Evolutionary conservation across 2,888 invertebrate species (phyloP), one percentile per base, ranked within the genome.

Genomic region (Cephus rjabovi): DNA sequence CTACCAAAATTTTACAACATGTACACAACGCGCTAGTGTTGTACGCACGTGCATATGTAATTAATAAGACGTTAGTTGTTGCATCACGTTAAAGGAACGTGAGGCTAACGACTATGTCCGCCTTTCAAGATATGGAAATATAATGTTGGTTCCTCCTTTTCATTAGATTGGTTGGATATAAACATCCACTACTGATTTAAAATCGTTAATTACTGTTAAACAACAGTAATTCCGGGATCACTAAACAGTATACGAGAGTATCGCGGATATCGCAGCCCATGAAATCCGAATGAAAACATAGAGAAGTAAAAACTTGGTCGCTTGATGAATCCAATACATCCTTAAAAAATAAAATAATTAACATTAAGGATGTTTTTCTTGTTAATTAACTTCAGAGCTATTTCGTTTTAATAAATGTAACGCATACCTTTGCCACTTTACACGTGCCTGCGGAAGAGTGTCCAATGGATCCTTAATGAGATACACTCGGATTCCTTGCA

Each of bases 381-480:
- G 56, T 56, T 23, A 56, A 23, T 6, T 23, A 34, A 33, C 71
- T 30, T 71, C 15, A 71, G 11, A 33, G 6, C 11, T 12, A 0
- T 71, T 30, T 68, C 34, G 77, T 87, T 84, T 82, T 88, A 88
- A 30, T 80, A 76, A 0, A 56, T 2, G 23, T 56, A 56, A 56
- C 82, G 75, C 85, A 84, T 93, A 95, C 90, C 94, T 94, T 81
- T 93, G 93, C 82, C 95, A 92, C 80, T 90, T 92, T 75, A 91
- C 86, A 75, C 90, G 89, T 11, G 93, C 96, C 85, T 94, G 93
- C 0, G 95, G 95, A 77, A 97, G 90, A 0, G 96, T 96, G 0
- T 95, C 95, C 3, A 96, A 89, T 33, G 96, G 95, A 88, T 98
- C 97, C 86, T 97, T 97, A 69, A 97, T 91, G 12, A 98, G 91